phyloP scores from a whole-genome alignment of 2,797 vertebrate species.

The Xenopus petersii region DNA sequence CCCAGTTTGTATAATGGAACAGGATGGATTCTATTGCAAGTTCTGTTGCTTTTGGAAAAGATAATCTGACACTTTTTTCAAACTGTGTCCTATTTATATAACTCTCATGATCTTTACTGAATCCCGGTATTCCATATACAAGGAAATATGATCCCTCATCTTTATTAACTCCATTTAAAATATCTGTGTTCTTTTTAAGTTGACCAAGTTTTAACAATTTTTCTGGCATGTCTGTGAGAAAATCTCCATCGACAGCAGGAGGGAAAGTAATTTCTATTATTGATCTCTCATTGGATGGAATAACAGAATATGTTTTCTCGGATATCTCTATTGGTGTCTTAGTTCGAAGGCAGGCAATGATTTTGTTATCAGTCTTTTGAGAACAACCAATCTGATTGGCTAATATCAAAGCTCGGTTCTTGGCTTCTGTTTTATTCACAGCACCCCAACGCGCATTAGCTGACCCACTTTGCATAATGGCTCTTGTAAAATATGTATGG shows the following conservation, averaged over 20 bases:
- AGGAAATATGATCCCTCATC: slow-evolving; percentile 79
- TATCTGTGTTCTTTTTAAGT: slow-evolving; percentile 74
- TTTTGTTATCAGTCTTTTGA: slow-evolving; percentile 57
- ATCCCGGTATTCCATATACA: slow-evolving; percentile 71
- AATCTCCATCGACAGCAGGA: slow-evolving; percentile 76
- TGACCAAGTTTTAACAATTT: slow-evolving; percentile 61
- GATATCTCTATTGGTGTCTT: slow-evolving; percentile 67
- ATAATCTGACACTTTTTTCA: slow-evolving; percentile 60
- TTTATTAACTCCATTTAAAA: slow-evolving; percentile 79
- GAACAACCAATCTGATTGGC: slow-evolving; percentile 71
- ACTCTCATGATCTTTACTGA: slow-evolving; percentile 66
- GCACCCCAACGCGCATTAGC: slow-evolving; percentile 77
- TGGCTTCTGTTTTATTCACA: slow-evolving; percentile 61
- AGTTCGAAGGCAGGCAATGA: slow-evolving; percentile 74
- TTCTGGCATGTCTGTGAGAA: slow-evolving; percentile 71
- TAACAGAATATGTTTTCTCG: slow-evolving; percentile 57
- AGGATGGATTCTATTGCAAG: slow-evolving; percentile 63
- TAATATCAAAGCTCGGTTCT: slow-evolving; percentile 68
- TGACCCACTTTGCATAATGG: slow-evolving; percentile 82
- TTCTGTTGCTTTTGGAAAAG: slow-evolving; percentile 60
- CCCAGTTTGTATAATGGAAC: slow-evolving; percentile 82
- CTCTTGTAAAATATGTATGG: slow-evolving; percentile 75
- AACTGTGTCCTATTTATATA: slow-evolving; percentile 76
- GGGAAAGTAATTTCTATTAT: slow-evolving; percentile 59
- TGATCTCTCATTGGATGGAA: not conserved